Base-by-base conservation (phyloP, 1,140 invertebrate species). In the Ganaspis sp. region DNA sequence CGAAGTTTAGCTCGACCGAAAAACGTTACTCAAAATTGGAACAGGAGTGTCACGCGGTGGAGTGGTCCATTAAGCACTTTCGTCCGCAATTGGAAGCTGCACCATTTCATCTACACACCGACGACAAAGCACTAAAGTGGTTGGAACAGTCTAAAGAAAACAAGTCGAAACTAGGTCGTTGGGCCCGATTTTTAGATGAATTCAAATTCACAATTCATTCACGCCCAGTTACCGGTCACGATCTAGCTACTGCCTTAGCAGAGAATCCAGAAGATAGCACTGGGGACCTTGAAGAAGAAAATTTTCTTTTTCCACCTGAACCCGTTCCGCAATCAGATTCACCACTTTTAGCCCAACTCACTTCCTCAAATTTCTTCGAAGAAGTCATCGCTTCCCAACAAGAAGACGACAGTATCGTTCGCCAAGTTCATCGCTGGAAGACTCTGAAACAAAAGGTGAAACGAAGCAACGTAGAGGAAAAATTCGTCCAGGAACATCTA, bases 31-130 rank as follows among this genome's bases (percentile, higher is more conserved):
- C 79, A 54, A 37, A 73, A 73, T 37, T 75, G 26, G 76, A 75
- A 40, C 76, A 75, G 37, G 76, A 78, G 19, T 76, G 78, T 34
- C 42, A 77, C 1, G 86, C 83, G 9, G 21, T 87, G 1, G 69
- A 85, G 0, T 86, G 84, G 85, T 79, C 80, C 45, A n/a, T 17
- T 1, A n/a, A n/a, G 12, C 15, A n/a, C n/a, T n/a, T n/a, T n/a
- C n/a, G n/a, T n/a, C n/a, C n/a, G n/a, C n/a, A n/a, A n/a, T n/a
- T n/a, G n/a, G n/a, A n/a, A n/a, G n/a, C n/a, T n/a, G n/a, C n/a
- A n/a, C n/a, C n/a, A n/a, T n/a, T n/a, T n/a, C n/a, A n/a, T 17
- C 15, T 49, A 5, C 12, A 49, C 4, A 49, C 45, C 11, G 45
- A 49, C n/a, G 45, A 49, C 0, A 49, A 49, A n/a, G 15, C 45